These are phyloP conservation scores for Cardiocondyla obscurior DNA, from an alignment of 1,140 invertebrate genomes.

Conservation along the genomic window DNA sequence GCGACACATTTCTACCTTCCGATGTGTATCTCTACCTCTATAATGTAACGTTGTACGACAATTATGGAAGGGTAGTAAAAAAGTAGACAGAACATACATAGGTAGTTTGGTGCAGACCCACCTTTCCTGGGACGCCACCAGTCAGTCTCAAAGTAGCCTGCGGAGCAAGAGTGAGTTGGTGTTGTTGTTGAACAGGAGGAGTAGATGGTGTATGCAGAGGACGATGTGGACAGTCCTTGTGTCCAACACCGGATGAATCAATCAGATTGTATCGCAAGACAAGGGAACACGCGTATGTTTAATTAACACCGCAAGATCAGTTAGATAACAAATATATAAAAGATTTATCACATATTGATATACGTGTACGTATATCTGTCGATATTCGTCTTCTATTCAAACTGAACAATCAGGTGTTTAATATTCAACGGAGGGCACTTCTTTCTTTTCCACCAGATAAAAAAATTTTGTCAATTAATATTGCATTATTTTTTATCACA, in stretches of 20 bases:
- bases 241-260: constrained; percentile 82
- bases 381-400: neutral
- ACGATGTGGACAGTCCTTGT: constrained; percentile 95
- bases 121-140: constrained; percentile 98
- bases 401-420: constrained; percentile 2
- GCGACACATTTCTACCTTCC: constrained; percentile 40
- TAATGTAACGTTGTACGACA: constrained; percentile 71
- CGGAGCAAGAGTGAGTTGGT: constrained; percentile 85
- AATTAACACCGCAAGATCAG: constrained; percentile 81
- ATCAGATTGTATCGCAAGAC: constrained; percentile 78
- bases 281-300: constrained; percentile 80
- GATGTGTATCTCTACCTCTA: constrained; percentile 75
- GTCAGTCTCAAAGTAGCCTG: constrained; percentile 97
- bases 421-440: neutral
- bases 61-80: constrained; percentile 77
- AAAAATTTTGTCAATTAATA: neutral
- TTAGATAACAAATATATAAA: constrained; percentile 69
- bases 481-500: neutral
- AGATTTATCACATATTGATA: constrained; percentile 2
- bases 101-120: constrained; percentile 87
- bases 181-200: constrained; percentile 84
- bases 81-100: constrained; percentile 83
- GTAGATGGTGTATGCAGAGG: constrained; percentile 91
- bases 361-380: neutral
- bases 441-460: neutral